phyloP scores from a whole-genome alignment of 2,797 vertebrate genomes.

The Spinus olivaceus region DNA sequence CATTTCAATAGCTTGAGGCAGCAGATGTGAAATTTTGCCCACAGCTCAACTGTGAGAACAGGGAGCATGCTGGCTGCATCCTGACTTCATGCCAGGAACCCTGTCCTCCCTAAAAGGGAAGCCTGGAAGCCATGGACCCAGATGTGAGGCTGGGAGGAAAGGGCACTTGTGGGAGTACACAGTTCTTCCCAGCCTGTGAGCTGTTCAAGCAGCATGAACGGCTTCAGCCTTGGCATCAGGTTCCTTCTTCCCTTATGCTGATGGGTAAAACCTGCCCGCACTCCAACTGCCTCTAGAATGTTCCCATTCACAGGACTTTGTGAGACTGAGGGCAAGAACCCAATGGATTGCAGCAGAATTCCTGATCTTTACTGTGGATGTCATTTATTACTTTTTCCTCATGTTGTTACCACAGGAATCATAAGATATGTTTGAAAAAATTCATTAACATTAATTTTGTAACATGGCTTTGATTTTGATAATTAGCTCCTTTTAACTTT shows the following conservation, averaged over 20 bases:
- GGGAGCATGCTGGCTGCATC: not conserved
- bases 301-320: not conserved
- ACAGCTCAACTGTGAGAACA: not conserved
- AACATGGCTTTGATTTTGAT: not conserved
- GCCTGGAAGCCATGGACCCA: not conserved
- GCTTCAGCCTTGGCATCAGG: not conserved
- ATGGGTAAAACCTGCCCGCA: not conserved
- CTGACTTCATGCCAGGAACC: not conserved
- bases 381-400: not conserved
- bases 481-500: not conserved
- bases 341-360: not conserved
- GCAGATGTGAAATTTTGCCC: not conserved
- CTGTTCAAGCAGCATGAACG: rapidly evolving
- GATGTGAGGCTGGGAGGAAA: not conserved
- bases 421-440: not conserved
- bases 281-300: not conserved
- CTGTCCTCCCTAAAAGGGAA: not conserved
- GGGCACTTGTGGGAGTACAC: not conserved
- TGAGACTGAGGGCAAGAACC: not conserved
- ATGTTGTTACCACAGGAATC: not conserved
- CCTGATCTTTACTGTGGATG: not conserved
- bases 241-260: not conserved
- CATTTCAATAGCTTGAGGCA: not conserved
- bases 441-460: not conserved
- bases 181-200: rapidly evolving